Evolutionary conservation across 2,888 invertebrate genomes (phyloP).

Genomic region (Acleris cristana): DNA sequence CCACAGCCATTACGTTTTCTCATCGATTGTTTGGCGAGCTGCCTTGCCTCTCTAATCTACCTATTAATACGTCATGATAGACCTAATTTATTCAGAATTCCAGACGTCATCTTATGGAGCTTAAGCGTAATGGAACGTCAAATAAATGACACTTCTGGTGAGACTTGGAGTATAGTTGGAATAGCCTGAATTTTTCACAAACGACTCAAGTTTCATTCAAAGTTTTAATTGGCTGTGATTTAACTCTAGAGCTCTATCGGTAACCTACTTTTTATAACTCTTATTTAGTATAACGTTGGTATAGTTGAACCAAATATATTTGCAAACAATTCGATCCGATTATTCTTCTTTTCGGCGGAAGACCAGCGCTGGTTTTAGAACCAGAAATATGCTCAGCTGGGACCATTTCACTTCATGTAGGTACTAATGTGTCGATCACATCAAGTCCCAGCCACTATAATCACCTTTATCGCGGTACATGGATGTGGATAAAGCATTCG

Average conservation of each 20-base stretch:
- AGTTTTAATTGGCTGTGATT: conserved; percentile 13
- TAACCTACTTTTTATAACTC: neutral
- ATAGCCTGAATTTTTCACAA: conserved; percentile 8
- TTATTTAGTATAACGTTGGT: neutral
- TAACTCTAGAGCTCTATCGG: neutral
- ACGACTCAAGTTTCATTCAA: neutral
- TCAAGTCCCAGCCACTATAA: too few relatives aligned
- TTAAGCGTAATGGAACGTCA: conserved; percentile 1
- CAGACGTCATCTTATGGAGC: neutral
- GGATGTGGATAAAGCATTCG: too few relatives aligned
- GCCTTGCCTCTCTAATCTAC: neutral
- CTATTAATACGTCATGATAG: neutral
- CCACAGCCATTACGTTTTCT: too few relatives aligned
- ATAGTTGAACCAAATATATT: too few relatives aligned
- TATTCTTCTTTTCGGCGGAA: too few relatives aligned
- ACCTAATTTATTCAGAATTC: neutral
- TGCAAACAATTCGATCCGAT: too few relatives aligned
- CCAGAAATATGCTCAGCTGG: too few relatives aligned
- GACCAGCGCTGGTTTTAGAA: too few relatives aligned
- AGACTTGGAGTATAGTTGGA: neutral
- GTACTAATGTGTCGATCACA: too few relatives aligned
- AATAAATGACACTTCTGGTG: conserved; percentile 1
- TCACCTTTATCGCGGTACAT: too few relatives aligned
- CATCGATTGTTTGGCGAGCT: too few relatives aligned
- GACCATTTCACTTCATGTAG: too few relatives aligned